Evolutionary conservation across 1,140 invertebrate genomes (phyloP).

Genomic region (Formica exsecta): DNA sequence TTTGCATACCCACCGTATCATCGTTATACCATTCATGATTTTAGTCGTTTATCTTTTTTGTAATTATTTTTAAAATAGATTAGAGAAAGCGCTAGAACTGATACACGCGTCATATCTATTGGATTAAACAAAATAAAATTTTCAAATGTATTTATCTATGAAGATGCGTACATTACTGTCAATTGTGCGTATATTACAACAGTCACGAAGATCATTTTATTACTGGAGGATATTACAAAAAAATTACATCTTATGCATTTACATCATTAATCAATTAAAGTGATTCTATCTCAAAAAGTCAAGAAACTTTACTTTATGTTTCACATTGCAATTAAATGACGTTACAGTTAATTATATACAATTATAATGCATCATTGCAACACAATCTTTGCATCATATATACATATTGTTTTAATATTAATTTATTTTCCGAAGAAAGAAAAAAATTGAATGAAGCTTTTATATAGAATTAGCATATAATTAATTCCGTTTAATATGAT

Average conservation of each 20-base stretch:
- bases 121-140: background rate
- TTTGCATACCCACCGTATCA: constrained; percentile 57
- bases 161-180: background rate
- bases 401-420: background rate
- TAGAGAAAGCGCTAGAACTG: background rate
- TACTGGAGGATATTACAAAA: background rate
- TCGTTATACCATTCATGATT: background rate
- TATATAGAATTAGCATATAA: background rate
- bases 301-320: background rate
- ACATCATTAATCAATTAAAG: background rate
- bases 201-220: background rate
- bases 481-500: background rate
- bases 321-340: background rate
- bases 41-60: constrained; percentile 14
- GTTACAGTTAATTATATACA: background rate
- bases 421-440: background rate
- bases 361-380: background rate
- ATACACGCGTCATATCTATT: background rate
- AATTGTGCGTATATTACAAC: background rate
- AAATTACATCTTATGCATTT: background rate
- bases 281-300: background rate
- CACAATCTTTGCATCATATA: background rate
- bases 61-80: constrained; percentile 67
- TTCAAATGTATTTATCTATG: background rate
- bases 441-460: background rate